Evolutionary conservation across 2,113 vertebrate genomes (phyloP), one percentile per base, ranked within the genome.

Genomic region (Cyanoliseus patagonus): DNA sequence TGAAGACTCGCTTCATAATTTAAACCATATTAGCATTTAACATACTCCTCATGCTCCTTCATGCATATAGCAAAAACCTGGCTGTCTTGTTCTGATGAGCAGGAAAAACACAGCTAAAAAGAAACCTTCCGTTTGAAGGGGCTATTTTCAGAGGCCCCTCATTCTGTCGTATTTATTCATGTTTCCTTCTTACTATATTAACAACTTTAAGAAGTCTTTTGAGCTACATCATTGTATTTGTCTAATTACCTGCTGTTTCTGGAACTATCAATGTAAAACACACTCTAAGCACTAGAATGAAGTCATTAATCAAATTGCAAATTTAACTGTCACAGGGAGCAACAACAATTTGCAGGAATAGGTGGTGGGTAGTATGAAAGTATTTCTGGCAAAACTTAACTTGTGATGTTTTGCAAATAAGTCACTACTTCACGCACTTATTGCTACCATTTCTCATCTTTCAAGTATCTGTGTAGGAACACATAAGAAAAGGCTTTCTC

Each of bases 231-330:
- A 85, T 61, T 77, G 11, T 90, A 91, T 96, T 97, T 96, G 44
- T 95, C 72, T 61, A 95, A 94, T 92, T 95, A 90, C 31, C 46
- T 59, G 61, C 31, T 7, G 68, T 79, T 90, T 81, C 28, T 94
- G 59, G 16, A 93, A 13, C 70, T 84, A 78, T 51, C 23, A 73
- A 68, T 80, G 74, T 83, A 93, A 76, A 92, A 64, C 44, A 82
- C 76, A 73, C 69, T 91, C 44, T 13, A 51, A 86, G 72, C 39
- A 9, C 61, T 83, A 52, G 41, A 93, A 95, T 90, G 67, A 82
- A 82, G 37, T 86, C 75, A 83, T 95, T 96, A 84, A 96, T 95
- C 73, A 96, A 73, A 93, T 68, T 80, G 76, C 9, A 81, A 88
- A 83, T 72, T 51, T 90, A 92, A 88, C 64, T 85, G 84, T 64